Conservation (phyloP, 2,888 invertebrate genomes). For the Dichetophora obliterata region DNA sequence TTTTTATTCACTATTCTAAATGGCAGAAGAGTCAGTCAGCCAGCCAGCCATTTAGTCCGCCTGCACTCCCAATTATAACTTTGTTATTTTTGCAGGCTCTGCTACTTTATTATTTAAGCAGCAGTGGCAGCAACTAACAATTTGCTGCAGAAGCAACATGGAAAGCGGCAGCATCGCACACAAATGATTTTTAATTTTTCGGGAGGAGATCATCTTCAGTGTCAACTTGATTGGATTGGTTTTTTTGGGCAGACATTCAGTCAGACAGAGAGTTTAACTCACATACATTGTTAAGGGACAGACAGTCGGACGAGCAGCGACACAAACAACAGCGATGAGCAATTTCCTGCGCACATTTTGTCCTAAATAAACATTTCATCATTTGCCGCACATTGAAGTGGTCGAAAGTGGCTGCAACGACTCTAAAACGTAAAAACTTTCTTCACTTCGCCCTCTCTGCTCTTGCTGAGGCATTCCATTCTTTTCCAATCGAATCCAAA, state of each 20-base stretch:
- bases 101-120: not conserved
- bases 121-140: slow-evolving; percentile 1
- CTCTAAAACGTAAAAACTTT: not conserved
- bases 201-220: slow-evolving; percentile 17
- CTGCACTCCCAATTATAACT: slow-evolving; percentile 29
- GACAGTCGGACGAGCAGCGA: not conserved
- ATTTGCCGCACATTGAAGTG: slow-evolving; percentile 53
- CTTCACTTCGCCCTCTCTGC: not conserved
- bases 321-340: slow-evolving; percentile 52
- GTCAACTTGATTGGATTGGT: slow-evolving; percentile 36
- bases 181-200: slow-evolving; percentile 12
- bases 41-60: not conserved
- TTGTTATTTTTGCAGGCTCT: slow-evolving; percentile 25
- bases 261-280: too few species aligned
- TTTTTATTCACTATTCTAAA: not conserved
- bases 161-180: slow-evolving; percentile 1
- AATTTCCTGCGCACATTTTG: slow-evolving; percentile 65
- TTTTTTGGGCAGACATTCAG: not conserved
- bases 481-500: slow-evolving; percentile 3
- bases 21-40: too few species aligned
- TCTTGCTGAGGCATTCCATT: not conserved
- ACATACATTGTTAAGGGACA: too few species aligned
- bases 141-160: slow-evolving; percentile 5
- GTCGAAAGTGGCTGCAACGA: slow-evolving; percentile 39
- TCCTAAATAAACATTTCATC: slow-evolving; percentile 67